Base-by-base conservation (phyloP, 2,888 invertebrate species). In the Hirtodrosophila histrioides region DNA sequence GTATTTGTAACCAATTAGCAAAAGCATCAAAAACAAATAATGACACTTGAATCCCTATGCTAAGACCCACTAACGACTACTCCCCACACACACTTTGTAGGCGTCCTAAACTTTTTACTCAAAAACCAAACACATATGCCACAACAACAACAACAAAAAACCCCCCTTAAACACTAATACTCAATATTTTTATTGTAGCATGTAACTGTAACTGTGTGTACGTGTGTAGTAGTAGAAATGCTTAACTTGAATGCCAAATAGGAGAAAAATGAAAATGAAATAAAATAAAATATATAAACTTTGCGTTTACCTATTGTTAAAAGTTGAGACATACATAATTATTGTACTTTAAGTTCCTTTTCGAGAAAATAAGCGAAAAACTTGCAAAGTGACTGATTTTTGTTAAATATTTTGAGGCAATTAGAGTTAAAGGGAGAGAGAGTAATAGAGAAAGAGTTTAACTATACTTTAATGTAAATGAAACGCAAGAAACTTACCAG, bases 371-470 rank as follows among this genome's bases (percentile, higher is more conserved):
- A 36, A 60, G 64, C 27, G 63, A 50, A 54, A 51, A 56, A 70
- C 54, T 58, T 56, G 78, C 46, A 75, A 87, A 78, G 73, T 68
- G 88, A 89, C 88, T 89, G 90, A 89, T 86, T 88, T 83, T 88
- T 86, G 78, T 89, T 89, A 78, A 81, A 74, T 86, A 73, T 82
- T 85, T 84, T 81, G 75, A 85, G 44, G 68, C 64, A 82, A 82
- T 61, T 77, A 73, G 77, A 40, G 37, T 50, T 53, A 75, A 54
- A 56, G 48, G 17, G 17, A 17, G 31, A 37, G 60, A 75, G 55
- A 27, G 50, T 56, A 37, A 44, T 33, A 40, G 41, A 48, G 36
- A 44, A 12, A 54, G 33, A 53, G 54, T 86, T 77, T 53, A 75
- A 71, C 58, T 75, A 63, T 64, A 76, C 66, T 72, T 81, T 75